Evolutionary conservation across 2,797 vertebrate genomes (phyloP).

Genomic region (Hephaestus fuliginosus): DNA sequence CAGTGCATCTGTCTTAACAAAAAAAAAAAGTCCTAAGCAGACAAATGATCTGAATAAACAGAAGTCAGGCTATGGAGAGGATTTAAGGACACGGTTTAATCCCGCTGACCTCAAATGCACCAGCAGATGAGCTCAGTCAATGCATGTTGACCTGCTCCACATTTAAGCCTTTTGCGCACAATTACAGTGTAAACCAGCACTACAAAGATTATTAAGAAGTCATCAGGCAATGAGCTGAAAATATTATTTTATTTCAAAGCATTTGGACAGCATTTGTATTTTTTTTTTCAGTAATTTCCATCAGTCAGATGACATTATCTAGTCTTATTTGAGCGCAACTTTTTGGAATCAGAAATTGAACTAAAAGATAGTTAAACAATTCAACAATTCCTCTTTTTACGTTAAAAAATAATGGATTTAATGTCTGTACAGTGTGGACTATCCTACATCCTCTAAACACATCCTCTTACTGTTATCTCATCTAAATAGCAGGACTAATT

Average conservation of each 20-base stretch:
- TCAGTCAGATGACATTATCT: background rate
- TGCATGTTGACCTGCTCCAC: constrained; percentile 49
- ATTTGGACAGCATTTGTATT: background rate
- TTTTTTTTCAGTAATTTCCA: too few species aligned
- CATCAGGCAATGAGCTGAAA: background rate
- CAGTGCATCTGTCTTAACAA: background rate
- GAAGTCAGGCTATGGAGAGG: constrained; percentile 63
- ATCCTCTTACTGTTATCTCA: background rate
- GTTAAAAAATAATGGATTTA: too few species aligned
- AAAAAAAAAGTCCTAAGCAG: constrained; percentile 25
- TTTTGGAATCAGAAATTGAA: background rate
- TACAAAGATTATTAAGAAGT: constrained; percentile 1
- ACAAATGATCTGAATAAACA: constrained; percentile 59
- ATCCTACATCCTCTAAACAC: background rate
- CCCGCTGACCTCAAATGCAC: constrained; percentile 73
- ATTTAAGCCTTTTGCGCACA: constrained; percentile 50
- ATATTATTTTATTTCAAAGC: background rate
- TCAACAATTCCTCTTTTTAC: too few species aligned
- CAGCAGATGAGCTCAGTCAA: constrained; percentile 54
- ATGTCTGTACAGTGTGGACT: background rate
- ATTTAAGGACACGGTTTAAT: constrained; percentile 68
- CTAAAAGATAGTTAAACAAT: background rate
- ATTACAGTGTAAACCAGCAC: constrained; percentile 12
- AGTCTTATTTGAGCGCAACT: background rate
- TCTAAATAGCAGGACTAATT: constrained; percentile 1